These are phyloP conservation scores for Hydropotes inermis DNA, from an alignment of 2,113 vertebrate species.

Conservation along the genomic window DNA sequence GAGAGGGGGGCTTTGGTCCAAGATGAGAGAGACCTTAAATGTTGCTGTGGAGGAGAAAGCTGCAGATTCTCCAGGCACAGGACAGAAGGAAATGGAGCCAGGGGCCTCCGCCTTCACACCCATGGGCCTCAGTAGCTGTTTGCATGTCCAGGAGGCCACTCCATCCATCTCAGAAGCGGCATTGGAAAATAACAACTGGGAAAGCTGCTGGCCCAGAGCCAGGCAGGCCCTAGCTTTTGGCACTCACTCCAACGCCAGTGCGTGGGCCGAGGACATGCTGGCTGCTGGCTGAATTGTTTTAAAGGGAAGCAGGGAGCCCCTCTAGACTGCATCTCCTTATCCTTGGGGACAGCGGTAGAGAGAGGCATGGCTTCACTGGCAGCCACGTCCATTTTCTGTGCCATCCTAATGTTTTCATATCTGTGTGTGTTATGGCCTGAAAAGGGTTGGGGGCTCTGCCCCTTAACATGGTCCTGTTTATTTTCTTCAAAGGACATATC, in stretches of 20 bases:
- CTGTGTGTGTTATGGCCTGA: neutral
- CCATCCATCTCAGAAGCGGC: neutral
- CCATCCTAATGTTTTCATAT: too few relatives aligned
- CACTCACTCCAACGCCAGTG: neutral
- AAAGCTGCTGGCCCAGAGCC: neutral
- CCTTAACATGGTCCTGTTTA: neutral
- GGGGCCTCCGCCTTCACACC: neutral
- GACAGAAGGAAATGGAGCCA: neutral
- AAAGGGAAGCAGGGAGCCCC: neutral
- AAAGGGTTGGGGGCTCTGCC: neutral
- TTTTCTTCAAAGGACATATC: neutral
- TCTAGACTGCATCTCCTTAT: neutral
- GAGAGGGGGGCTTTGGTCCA: neutral
- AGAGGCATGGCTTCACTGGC: neutral
- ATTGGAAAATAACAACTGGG: conserved; percentile 56
- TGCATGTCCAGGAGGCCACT: neutral
- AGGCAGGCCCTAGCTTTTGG: neutral
- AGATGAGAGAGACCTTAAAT: neutral
- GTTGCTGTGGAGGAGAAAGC: neutral
- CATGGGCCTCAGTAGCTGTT: neutral
- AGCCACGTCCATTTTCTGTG: rapidly evolving
- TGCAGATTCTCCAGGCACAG: neutral
- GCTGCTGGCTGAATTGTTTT: neutral
- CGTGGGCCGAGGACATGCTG: neutral
- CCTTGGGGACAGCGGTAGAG: neutral